These are phyloP conservation scores for Carapus acus DNA, from an alignment of 2,797 vertebrate genomes.

Conservation along the genomic window DNA sequence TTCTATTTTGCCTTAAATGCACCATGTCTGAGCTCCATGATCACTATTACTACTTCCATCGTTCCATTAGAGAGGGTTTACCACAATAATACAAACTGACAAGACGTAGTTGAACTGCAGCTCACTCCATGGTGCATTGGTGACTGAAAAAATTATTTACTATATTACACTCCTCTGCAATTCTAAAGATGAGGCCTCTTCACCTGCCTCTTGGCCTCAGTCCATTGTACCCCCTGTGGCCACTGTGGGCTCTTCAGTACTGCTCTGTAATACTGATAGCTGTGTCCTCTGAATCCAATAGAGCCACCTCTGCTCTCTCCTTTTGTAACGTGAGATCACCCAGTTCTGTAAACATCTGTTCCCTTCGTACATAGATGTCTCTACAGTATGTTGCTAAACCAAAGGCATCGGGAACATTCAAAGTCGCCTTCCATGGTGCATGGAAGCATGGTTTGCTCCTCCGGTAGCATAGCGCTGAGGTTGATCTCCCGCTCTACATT, in stretches of 20 bases:
- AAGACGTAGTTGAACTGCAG: background rate
- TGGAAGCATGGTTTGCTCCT: slow-evolving; percentile 52
- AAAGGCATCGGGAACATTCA: slow-evolving; percentile 51
- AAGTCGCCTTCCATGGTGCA: slow-evolving; percentile 47
- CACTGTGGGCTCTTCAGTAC: slow-evolving; percentile 43
- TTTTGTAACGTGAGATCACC: slow-evolving; percentile 66
- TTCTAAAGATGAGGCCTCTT: slow-evolving; percentile 48
- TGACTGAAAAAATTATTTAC: slow-evolving; percentile 40
- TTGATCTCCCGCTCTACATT: slow-evolving; percentile 42
- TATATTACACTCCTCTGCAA: slow-evolving; percentile 29
- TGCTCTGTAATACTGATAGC: slow-evolving; percentile 23
- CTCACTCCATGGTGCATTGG: slow-evolving; percentile 14
- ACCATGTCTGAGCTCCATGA: slow-evolving; percentile 30
- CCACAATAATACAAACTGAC: background rate
- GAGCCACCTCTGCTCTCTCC: slow-evolving; percentile 47
- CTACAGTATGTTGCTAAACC: slow-evolving; percentile 44
- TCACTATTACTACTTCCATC: slow-evolving; percentile 42
- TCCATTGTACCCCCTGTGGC: slow-evolving; percentile 40
- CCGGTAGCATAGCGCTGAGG: slow-evolving; percentile 32
- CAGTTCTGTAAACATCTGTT: slow-evolving; percentile 62
- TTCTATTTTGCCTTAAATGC: too few relatives aligned
- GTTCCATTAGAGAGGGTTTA: slow-evolving; percentile 28
- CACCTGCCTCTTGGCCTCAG: slow-evolving; percentile 38
- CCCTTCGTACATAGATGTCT: slow-evolving; percentile 21
- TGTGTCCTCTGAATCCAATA: too few relatives aligned